Evolutionary conservation across 1,140 invertebrate species (phyloP), one percentile per base, ranked within the genome.

Genomic region (Anthonomus grandis): DNA sequence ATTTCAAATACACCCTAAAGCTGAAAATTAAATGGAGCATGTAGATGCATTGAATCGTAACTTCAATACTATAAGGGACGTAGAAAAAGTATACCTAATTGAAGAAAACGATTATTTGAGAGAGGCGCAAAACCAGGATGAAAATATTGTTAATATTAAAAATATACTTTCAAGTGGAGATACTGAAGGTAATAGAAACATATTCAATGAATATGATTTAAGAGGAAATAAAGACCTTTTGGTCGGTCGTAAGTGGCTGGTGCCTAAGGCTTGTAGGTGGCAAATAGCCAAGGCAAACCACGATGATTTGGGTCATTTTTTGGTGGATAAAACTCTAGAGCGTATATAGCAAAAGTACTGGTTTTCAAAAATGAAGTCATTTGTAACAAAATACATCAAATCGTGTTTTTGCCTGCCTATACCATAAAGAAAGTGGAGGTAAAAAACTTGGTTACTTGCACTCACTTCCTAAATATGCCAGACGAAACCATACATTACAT

Each of bases 341-440:
- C 51, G 25, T n/a, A 54, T 65, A 24, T 39, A 41, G 17, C 8
- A 15, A 24, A 22, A 51, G 9, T 65, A 58, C 38, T 65, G 61
- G 63, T 65, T 65, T 39, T 37, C 48, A 1, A 52, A 61, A 37
- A 65, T 65, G 63, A 34, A 22, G 15, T 1, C 24, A 3, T 63
- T 46, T 27, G 36, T 49, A 18, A 23, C 8, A 42, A 62, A 56
- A 44, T 59, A 59, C 34, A 37, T 59, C 15, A 24, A 31, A 31
- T 31, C 52, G 13, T 59, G 57, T 37, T 9, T 59, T 2, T 18
- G n/a, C 4, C 10, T 59, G 57, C 17, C 12, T 57, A 0, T 57
- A 57, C 19, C 34, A 57, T 34, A 59, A 59, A 44, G 2, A 23
- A 3, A 10, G 3, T 4, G 55, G 19, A 5, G 0, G 54, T 9